Evolutionary conservation across 2,888 invertebrate genomes (phyloP).

Genomic region (Cantharis rufa): DNA sequence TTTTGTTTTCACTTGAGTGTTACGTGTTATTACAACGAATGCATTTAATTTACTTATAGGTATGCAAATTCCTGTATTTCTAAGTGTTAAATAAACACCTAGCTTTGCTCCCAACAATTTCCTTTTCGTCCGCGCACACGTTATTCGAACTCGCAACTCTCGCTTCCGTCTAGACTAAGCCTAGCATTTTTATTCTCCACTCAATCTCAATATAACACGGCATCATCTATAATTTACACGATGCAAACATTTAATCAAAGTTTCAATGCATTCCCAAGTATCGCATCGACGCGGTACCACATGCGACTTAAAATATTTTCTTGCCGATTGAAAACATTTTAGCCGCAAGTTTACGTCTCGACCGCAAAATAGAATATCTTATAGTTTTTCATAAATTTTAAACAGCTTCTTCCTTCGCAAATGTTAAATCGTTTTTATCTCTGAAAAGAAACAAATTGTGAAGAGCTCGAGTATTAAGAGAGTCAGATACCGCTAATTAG

Average conservation of each 20-base stretch:
- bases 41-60: conserved; percentile 20
- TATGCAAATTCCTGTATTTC: neutral
- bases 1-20: conserved; percentile 38
- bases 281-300: neutral
- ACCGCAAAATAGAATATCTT: neutral
- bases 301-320: neutral
- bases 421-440: neutral
- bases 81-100: neutral
- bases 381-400: neutral
- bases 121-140: neutral
- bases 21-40: conserved; percentile 33
- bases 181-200: neutral
- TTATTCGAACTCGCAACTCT: neutral
- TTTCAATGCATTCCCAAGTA: neutral
- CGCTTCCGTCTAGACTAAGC: neutral
- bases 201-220: neutral
- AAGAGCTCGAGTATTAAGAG: neutral
- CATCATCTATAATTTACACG: neutral
- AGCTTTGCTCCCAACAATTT: neutral
- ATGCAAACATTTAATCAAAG: no score
- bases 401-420: neutral
- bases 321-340: neutral
- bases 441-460: neutral
- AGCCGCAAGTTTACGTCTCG: neutral
- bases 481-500: neutral